These are phyloP conservation scores for Morphnarchus princeps DNA, from an alignment of 2,113 vertebrate species.

Conservation along the genomic window DNA sequence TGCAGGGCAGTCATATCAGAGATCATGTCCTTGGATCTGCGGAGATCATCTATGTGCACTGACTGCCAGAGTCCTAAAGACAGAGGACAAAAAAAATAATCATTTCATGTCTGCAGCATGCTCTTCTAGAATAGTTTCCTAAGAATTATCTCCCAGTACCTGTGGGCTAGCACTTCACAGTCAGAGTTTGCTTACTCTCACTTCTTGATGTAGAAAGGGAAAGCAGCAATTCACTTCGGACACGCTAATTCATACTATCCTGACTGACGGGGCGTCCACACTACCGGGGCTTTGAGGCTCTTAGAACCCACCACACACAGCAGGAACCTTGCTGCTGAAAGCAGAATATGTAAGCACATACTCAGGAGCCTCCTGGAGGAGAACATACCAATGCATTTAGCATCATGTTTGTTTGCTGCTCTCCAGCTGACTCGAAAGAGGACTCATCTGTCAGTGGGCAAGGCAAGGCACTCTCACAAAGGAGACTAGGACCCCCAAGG, in stretches of 20 bases:
- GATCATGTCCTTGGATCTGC: slow-evolving; percentile 82
- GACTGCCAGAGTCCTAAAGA: slow-evolving; percentile 87
- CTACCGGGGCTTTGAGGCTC: neutral
- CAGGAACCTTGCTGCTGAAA: neutral
- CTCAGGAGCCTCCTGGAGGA: neutral
- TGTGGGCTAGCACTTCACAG: neutral
- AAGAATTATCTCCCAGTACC: neutral
- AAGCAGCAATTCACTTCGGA: neutral
- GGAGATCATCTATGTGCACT: slow-evolving; percentile 92
- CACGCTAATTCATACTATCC: fast-evolving
- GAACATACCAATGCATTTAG: neutral
- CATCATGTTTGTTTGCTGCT: neutral
- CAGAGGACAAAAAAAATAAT: neutral
- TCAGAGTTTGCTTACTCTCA: neutral
- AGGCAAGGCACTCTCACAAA: neutral
- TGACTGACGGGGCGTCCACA: fast-evolving
- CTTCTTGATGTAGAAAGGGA: neutral
- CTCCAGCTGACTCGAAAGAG: neutral
- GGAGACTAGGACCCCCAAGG: neutral
- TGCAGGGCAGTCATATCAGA: slow-evolving; percentile 86
- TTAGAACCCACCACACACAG: neutral
- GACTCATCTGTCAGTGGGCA: neutral
- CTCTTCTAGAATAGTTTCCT: neutral
- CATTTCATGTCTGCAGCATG: neutral
- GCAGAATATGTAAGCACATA: fast-evolving